Evolutionary conservation across 2,113 vertebrate species (phyloP), one percentile per base, ranked within the genome.

Genomic region (Labrus mixtus): DNA sequence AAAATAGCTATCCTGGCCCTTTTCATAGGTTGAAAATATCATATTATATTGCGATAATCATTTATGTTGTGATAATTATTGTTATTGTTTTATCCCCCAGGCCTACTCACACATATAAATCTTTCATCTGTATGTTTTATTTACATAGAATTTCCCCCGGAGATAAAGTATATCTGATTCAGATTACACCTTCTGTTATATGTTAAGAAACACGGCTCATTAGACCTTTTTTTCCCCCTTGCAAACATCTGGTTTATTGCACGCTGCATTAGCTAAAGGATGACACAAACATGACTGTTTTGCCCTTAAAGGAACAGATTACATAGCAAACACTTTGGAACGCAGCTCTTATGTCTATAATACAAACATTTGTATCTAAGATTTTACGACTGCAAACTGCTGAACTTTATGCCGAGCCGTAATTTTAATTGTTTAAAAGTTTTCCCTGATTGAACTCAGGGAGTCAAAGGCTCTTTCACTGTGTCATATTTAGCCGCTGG

Each of bases 311-410:
- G 68, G 64, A 83, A 80, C 71, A 71, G 68, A 82, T 67, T 62
- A 79, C 70, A 80, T 76, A 65, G 54, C 43, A 73, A 60, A 64
- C 46, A 48, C 15, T 51, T 45, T 59, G 61, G 55, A 73, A 59
- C 68, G 17, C 68, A 80, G 73, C 85, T 84, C 84, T 87, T 90
- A 83, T 85, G 75, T 92, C 63, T 83, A 80, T 87, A 88, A 78
- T 86, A 82, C 81, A 86, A 84, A 78, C 46, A 62, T 39, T 58
- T 39, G 33, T 54, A 45, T 37, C 29, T 20, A 74, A 15, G 9
- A 46, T 45, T 10, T 57, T 23, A 37, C 16, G 2, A 10, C 45
- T 36, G 36, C 1, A 2, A 8, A 48, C 10, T 13, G 10, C 62
- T 39, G 63, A 55, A 65, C 43, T 25, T 72, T 23, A 59, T 37